Conservation (phyloP, 1,140 invertebrate species). For the Calliphora vicina region DNA sequence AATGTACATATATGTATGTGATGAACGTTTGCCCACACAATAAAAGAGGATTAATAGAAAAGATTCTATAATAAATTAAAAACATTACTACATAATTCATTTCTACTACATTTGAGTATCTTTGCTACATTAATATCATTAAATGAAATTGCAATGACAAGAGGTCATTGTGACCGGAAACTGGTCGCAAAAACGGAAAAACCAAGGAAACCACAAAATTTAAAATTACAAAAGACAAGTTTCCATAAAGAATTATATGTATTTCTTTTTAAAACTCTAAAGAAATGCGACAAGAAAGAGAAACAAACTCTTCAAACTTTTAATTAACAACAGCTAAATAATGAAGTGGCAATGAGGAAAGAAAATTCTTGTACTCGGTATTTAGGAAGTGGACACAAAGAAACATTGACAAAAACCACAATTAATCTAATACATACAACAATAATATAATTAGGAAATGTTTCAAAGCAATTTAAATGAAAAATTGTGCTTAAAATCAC, state of each 20-base stretch:
- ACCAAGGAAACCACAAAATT: not conserved
- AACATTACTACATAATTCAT: too few relatives aligned
- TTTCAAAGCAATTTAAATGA: not conserved
- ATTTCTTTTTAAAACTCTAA: not conserved
- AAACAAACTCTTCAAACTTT: not conserved
- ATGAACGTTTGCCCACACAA: too few relatives aligned
- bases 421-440: not conserved
- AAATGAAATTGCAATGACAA: not conserved
- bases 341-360: not conserved
- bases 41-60: too few relatives aligned
- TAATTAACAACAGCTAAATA: conserved; percentile 24
- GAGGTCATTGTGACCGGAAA: not conserved
- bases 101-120: too few relatives aligned
- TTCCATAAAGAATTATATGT: not conserved
- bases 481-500: not conserved
- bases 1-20: too few relatives aligned
- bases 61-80: too few relatives aligned
- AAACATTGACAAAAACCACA: not conserved
- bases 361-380: not conserved
- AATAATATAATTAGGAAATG: conserved; percentile 2
- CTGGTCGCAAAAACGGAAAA: not conserved
- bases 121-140: too few relatives aligned
- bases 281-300: not conserved
- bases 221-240: not conserved
- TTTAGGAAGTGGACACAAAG: not conserved